Evolutionary conservation across 1,140 invertebrate genomes (phyloP).

Genomic region (Radopholus similis): DNA sequence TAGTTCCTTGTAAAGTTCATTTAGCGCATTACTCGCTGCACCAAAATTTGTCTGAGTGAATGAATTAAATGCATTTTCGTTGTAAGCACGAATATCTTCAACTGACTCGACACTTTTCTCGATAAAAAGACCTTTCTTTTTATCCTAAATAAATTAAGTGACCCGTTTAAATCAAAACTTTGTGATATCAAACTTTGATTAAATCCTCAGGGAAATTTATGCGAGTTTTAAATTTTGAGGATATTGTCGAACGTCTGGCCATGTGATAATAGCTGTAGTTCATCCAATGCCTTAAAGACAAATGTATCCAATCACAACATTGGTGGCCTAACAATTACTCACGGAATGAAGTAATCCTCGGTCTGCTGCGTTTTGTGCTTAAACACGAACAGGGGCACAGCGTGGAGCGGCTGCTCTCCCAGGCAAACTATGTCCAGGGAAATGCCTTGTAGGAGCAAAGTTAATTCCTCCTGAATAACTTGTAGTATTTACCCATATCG

Average conservation of each 20-base stretch:
- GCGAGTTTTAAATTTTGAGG: conserved; percentile 41
- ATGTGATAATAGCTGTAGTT: conserved; percentile 55
- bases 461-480: not conserved
- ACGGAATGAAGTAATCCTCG: conserved; percentile 60
- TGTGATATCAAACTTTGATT: too few relatives aligned
- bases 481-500: conserved; percentile 72
- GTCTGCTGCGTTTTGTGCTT: conserved; percentile 63
- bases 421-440: conserved; percentile 80
- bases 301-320: not conserved
- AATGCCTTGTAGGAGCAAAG: conserved; percentile 60
- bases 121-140: conserved; percentile 19
- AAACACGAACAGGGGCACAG: conserved; percentile 84
- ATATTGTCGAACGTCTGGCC: conserved; percentile 17
- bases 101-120: conserved; percentile 21
- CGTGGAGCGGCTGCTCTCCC: conserved; percentile 96
- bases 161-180: not conserved
- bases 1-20: conserved; percentile 30
- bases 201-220: conserved; percentile 38
- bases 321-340: too few relatives aligned
- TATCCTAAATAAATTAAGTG: conserved; percentile 7
- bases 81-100: conserved; percentile 16
- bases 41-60: conserved; percentile 30
- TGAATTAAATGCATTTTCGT: conserved; percentile 16
- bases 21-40: conserved; percentile 18
- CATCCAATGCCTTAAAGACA: conserved; percentile 43